phyloP scores from a whole-genome alignment of 2,888 invertebrate genomes.

The Ptilodon capucinus region DNA sequence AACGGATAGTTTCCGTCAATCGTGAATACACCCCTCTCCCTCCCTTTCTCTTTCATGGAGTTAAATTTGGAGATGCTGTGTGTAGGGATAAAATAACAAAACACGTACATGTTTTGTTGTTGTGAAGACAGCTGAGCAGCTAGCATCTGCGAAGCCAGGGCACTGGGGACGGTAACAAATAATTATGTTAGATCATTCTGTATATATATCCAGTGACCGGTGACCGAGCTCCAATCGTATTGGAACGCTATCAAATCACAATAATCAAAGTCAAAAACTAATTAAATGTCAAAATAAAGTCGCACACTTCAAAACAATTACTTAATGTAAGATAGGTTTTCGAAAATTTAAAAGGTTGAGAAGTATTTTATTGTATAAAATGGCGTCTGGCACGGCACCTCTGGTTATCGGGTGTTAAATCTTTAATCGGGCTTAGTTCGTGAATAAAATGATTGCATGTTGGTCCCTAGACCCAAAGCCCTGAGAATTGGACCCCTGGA shows the following conservation, averaged over 20 bases:
- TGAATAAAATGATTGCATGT: too few relatives aligned
- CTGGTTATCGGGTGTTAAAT: not conserved
- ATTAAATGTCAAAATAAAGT: constrained; percentile 44
- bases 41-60: too few relatives aligned
- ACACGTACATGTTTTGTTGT: constrained; percentile 96
- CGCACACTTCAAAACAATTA: constrained; percentile 55
- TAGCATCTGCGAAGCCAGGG: constrained; percentile 98
- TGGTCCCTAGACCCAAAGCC: too few relatives aligned
- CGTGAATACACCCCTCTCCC: too few relatives aligned
- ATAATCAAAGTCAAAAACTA: constrained; percentile 24
- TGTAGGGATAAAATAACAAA: constrained; percentile 73
- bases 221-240: constrained; percentile 35
- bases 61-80: constrained; percentile 57
- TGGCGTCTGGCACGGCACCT: not conserved
- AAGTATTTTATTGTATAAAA: not conserved
- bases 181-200: constrained; percentile 63
- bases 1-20: too few relatives aligned
- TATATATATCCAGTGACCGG: constrained; percentile 51
- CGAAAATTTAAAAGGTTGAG: not conserved
- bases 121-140: constrained; percentile 95
- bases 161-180: constrained; percentile 90
- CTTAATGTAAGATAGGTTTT: constrained; percentile 3
- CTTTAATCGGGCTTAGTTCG: not conserved
- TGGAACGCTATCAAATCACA: constrained; percentile 37
- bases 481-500: too few relatives aligned